phyloP scores from a whole-genome alignment of 1,140 invertebrate genomes.

The Tetramorium simillimum region DNA sequence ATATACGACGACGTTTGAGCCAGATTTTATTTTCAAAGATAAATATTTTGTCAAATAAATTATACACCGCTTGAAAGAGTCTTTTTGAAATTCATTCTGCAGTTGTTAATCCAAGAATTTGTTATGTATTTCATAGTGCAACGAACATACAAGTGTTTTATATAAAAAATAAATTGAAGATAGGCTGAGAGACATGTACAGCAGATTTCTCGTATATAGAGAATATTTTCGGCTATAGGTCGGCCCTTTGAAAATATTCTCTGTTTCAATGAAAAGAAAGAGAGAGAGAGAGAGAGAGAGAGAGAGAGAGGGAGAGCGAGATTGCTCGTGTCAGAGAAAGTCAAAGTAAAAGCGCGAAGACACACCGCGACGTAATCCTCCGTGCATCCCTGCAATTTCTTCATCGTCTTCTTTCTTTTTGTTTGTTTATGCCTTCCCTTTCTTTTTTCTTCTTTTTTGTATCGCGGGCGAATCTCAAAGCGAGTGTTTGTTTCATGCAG shows the following conservation, averaged over 20 bases:
- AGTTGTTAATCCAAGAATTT: background rate
- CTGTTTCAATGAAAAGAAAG: slow-evolving; percentile 6
- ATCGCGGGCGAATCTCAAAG: slow-evolving; percentile 51
- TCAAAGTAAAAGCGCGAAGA: slow-evolving; percentile 45
- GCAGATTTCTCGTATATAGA: background rate
- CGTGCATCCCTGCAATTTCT: slow-evolving; percentile 32
- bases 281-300: too few species aligned
- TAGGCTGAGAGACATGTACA: background rate
- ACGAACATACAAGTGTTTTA: background rate
- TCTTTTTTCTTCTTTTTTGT: slow-evolving; percentile 7
- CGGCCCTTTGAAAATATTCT: slow-evolving; percentile 35
- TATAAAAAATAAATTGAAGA: slow-evolving; percentile 18
- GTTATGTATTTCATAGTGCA: background rate
- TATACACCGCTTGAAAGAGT: background rate
- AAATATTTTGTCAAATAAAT: slow-evolving; percentile 13
- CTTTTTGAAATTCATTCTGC: background rate
- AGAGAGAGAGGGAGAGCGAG: background rate
- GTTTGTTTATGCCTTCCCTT: slow-evolving; percentile 1
- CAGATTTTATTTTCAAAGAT: background rate
- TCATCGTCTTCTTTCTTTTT: background rate
- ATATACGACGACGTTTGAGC: too few species aligned
- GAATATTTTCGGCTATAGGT: background rate
- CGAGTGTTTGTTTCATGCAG: slow-evolving; percentile 5
- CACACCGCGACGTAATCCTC: background rate
- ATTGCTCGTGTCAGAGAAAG: slow-evolving; percentile 27